Evolutionary conservation across 2,888 invertebrate species (phyloP).

Genomic region (Ophion ventricosus): DNA sequence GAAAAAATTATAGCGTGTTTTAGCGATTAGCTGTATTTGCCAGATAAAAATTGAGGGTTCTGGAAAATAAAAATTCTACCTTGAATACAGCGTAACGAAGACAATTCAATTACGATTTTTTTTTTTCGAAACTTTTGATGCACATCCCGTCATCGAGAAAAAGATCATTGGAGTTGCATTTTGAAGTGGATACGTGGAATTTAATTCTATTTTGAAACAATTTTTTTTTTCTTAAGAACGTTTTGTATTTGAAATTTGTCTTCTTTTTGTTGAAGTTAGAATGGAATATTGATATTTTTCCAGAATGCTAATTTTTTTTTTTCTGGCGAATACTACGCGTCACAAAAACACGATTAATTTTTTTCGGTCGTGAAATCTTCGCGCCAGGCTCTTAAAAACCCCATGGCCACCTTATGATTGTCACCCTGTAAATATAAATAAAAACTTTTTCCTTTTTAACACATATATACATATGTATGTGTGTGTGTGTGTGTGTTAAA

Average conservation of each 20-base stretch:
- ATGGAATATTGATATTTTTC: background rate
- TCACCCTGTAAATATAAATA: background rate
- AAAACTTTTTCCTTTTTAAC: background rate
- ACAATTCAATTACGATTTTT: too few species aligned
- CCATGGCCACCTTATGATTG: background rate
- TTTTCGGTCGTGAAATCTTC: background rate
- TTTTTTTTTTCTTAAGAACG: background rate
- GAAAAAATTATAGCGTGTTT: too few species aligned
- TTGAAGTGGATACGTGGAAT: background rate
- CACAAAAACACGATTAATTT: background rate
- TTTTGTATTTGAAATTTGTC: background rate
- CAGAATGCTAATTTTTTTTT: background rate
- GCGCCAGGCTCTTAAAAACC: background rate
- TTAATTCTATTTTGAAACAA: background rate
- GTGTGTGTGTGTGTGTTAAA: conserved; percentile 57
- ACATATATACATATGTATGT: background rate
- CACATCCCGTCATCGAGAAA: background rate
- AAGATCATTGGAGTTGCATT: background rate
- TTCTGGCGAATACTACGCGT: background rate
- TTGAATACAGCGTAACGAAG: background rate
- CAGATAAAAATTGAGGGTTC: background rate
- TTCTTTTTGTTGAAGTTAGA: background rate
- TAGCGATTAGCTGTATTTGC: too few species aligned
- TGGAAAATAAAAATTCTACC: background rate
- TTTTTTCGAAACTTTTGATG: too few species aligned